Base-by-base conservation (phyloP, 2,888 invertebrate species). In the Resseliella maxima region DNA sequence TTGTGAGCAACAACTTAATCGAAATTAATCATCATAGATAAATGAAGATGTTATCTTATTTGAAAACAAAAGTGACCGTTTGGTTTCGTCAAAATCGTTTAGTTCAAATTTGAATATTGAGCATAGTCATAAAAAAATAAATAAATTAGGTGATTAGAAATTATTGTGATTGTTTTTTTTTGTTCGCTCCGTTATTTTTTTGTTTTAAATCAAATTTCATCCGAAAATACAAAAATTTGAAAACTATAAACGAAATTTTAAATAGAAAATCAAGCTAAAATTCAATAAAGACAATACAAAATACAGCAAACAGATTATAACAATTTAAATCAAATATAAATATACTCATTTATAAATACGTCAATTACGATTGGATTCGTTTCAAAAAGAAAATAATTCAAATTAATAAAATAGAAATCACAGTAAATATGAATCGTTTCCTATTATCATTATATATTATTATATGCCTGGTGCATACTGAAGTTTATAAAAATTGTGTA, bases 381-480 rank as follows among this genome's bases (percentile, higher is more conserved):
- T 81, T 35, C 35, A 81, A 81, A 15, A 2, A 36, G 1, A n/a
- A 38, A 72, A 10, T 1, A n/a, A 59, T 24, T 21, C 50, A 21
- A 50, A 41, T 12, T 59, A n/a, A 27, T 5, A 38, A n/a, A 31
- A 72, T 72, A 8, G 31, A 31, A 31, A 15, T 35, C 35, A 72
- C 72, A 35, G n/a, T 72, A 18, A 72, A 72, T 15, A 72, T 72
- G 72, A 72, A 72, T 72, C 72, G 72, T 31, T 72, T 72, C 72
- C 72, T 72, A 31, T 15, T 72, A 31, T 72, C 72, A 72, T 35
- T 72, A 15, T 72, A 72, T 31, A 72, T 72, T 31, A 72, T 72
- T 31, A 72, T 72, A 72, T 72, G 72, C 72, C 72, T 72, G 72
- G 72, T 72, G 72, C 72, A 72, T 72, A 8, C 10, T 12, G 31